Evolutionary conservation across 2,888 invertebrate species (phyloP), one percentile per base, ranked within the genome.

Genomic region (Mythimna impura): DNA sequence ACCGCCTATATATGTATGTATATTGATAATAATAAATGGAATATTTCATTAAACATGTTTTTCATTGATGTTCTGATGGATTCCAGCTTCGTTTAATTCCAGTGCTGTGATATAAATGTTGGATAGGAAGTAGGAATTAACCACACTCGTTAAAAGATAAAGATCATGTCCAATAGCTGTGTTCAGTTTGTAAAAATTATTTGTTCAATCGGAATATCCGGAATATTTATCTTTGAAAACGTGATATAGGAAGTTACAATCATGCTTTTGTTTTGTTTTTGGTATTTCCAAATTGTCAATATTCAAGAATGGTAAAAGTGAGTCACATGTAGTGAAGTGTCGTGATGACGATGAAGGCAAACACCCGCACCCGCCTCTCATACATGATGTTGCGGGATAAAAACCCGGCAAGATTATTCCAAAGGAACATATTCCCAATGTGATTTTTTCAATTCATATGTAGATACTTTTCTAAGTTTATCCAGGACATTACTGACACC

Each of bases 21-120:
- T 76, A 71, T 71, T 72, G 69, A 77, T 79, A 81, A 85, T 84
- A 84, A 83, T 76, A 69, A 77, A 80, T 84, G 83, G 82, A 85
- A 82, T 84, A 81, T 81, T 88, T 81, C 73, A 82, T 78, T 81
- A 63, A 82, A 80, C 65, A 70, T 76, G 74, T 78, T 85, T 81
- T 82, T 76, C 72, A 76, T 78, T 84, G 50, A 77, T 55, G 43
- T 63, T 73, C 65, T 62, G 50, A 57, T 43, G 57, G 30, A 62
- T 66, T 80, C 55, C 64, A 62, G 78, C 47, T 34, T 67, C 10
- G 10, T 36, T 12, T 65, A 60, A 63, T 68, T 54, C 60, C 62
- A 73, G 60, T 36, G 62, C 22, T 61, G 36, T 66, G 71, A 76
- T 80, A 62, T 67, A 61, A 57, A 67, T 65, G 22, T 58, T 68